Evolutionary conservation across 2,888 invertebrate species (phyloP).

Genomic region (Ornithoptera alexandrae): DNA sequence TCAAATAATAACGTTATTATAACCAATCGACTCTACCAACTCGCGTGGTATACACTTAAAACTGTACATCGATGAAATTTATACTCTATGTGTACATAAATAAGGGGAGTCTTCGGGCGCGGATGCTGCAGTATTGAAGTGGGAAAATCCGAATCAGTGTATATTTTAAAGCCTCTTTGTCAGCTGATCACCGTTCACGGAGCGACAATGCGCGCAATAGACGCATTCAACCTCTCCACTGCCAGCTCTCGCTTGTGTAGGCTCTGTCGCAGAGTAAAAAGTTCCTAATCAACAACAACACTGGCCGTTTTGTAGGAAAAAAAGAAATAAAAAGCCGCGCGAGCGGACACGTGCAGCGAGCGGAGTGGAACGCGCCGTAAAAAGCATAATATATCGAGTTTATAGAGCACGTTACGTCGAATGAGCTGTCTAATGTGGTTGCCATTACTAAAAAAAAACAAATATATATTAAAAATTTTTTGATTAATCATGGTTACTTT

Average conservation of each 20-base stretch:
- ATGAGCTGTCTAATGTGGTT: too few species aligned
- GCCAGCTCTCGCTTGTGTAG: slow-evolving; percentile 43
- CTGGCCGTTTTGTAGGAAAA: slow-evolving; percentile 23
- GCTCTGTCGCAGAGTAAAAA: slow-evolving; percentile 37
- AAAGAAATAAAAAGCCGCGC: slow-evolving; percentile 16
- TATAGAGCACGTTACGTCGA: too few species aligned
- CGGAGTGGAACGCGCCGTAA: slow-evolving; percentile 21
- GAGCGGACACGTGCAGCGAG: slow-evolving; percentile 22
- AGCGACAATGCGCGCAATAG: slow-evolving; percentile 59
- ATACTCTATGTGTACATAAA: slow-evolving; percentile 34
- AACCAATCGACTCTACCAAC: slow-evolving; percentile 50
- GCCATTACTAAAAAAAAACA: too few species aligned
- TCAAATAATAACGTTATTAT: slow-evolving; percentile 75
- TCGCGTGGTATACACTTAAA: slow-evolving; percentile 25
- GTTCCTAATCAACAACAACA: slow-evolving; percentile 30
- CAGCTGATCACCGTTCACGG: slow-evolving; percentile 64
- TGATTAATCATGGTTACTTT: too few species aligned
- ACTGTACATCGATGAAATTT: slow-evolving; percentile 34
- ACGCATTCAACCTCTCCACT: slow-evolving; percentile 58
- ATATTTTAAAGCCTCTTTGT: slow-evolving; percentile 72
- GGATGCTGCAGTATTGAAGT: neutral
- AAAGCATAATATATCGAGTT: slow-evolving; percentile 13
- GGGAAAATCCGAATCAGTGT: slow-evolving; percentile 48
- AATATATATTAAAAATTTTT: too few species aligned
- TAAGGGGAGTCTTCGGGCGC: slow-evolving; percentile 26